Evolutionary conservation across 2,797 vertebrate genomes (phyloP).

Genomic region (Triplophysa bombifrons): DNA sequence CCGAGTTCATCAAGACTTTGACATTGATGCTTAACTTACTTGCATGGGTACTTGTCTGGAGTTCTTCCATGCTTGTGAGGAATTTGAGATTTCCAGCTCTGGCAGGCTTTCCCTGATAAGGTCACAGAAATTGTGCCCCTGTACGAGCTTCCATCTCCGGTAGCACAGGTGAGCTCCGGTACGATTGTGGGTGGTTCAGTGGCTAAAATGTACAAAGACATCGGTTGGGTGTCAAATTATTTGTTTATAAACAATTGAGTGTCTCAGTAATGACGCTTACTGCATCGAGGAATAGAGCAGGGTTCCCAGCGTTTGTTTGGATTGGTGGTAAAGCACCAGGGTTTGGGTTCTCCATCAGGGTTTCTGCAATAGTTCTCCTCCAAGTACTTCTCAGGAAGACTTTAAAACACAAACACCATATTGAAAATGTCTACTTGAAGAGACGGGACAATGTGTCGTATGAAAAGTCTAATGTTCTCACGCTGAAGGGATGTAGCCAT

Average conservation of each 20-base stretch:
- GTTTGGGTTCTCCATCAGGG: slow-evolving; percentile 88
- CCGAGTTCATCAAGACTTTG: background rate
- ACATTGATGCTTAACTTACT: slow-evolving; percentile 80
- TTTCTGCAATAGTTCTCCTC: slow-evolving; percentile 95
- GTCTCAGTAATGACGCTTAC: slow-evolving; percentile 68
- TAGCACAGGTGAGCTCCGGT: slow-evolving; percentile 82
- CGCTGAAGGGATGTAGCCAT: slow-evolving; percentile 88
- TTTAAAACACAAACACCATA: slow-evolving; percentile 57
- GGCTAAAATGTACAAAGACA: slow-evolving; percentile 65
- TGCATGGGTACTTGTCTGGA: slow-evolving; percentile 93
- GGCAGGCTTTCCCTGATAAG: slow-evolving; percentile 82
- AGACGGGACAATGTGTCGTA: background rate
- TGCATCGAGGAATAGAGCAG: slow-evolving; percentile 86
- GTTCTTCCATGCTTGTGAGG: slow-evolving; percentile 87
- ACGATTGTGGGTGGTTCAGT: slow-evolving; percentile 76
- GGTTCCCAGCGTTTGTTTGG: slow-evolving; percentile 86
- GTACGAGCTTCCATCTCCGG: slow-evolving; percentile 82
- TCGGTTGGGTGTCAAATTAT: too few relatives aligned
- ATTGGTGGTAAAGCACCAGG: slow-evolving; percentile 92
- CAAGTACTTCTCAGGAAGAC: slow-evolving; percentile 89
- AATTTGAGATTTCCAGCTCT: slow-evolving; percentile 83
- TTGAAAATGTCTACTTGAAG: background rate
- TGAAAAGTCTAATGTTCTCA: slow-evolving; percentile 66
- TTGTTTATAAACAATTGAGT: background rate
- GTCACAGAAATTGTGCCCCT: slow-evolving; percentile 83